Evolutionary conservation across 2,797 vertebrate genomes (phyloP).

Genomic region (Poecilia gillii): DNA sequence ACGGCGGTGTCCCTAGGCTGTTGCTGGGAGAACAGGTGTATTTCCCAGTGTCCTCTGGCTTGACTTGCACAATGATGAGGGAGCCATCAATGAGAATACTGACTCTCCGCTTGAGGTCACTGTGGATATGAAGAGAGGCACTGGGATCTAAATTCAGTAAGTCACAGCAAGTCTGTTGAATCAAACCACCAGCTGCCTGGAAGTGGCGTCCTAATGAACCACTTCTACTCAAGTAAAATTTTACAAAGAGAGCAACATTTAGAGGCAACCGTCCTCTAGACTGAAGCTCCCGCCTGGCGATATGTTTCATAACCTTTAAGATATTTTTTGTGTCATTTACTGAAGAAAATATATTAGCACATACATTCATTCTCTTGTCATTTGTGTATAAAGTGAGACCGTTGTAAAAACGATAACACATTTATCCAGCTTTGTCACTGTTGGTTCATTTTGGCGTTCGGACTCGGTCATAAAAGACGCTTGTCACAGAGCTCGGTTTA

Average conservation of each 20-base stretch:
- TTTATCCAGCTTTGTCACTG: background rate
- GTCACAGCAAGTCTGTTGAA: background rate
- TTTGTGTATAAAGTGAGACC: background rate
- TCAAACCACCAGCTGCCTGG: background rate
- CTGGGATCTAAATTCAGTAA: background rate
- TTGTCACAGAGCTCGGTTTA: background rate
- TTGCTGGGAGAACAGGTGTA: slow-evolving; percentile 99
- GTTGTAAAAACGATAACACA: background rate
- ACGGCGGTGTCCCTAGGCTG: slow-evolving; percentile 94
- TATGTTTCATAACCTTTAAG: background rate
- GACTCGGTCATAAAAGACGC: background rate
- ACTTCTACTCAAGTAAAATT: background rate
- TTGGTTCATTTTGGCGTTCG: background rate
- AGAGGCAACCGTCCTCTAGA: background rate
- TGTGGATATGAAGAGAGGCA: slow-evolving; percentile 54
- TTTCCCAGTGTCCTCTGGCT: slow-evolving; percentile 95
- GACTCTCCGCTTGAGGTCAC: slow-evolving; percentile 95
- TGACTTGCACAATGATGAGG: slow-evolving; percentile 95
- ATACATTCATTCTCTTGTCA: background rate
- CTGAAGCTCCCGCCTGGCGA: background rate
- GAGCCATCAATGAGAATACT: slow-evolving; percentile 97
- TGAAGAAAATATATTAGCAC: background rate
- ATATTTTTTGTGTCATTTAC: background rate
- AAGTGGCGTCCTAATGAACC: background rate
- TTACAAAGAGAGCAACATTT: background rate